A percentile compares a stretch with the other conserved stretches of the same genome.
Conservation (phyloP, 2,888 invertebrate genomes). For the Spisula subtruncata region DNA sequence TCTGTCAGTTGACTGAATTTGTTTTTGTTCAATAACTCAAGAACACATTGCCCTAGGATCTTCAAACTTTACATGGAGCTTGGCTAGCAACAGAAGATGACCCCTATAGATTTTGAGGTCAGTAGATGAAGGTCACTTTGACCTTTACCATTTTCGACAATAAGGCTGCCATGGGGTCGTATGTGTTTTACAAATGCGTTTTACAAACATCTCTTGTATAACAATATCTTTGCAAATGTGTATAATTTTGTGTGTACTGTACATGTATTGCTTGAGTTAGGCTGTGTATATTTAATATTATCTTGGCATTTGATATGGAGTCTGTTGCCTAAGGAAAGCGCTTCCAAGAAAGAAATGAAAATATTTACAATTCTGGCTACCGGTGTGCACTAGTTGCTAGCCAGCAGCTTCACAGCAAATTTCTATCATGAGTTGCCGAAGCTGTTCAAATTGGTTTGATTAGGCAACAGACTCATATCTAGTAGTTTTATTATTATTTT, state of each 20-base stretch:
- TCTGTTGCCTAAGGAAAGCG: background rate
- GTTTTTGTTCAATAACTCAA: too few relatives aligned
- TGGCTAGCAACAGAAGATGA: too few relatives aligned
- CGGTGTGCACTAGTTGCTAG: background rate
- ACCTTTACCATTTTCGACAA: too few relatives aligned
- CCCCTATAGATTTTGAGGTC: too few relatives aligned
- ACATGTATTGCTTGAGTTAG: background rate
- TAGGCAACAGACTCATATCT: background rate
- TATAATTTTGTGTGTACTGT: background rate
- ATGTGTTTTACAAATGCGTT: too few relatives aligned
- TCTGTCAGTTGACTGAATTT: too few relatives aligned
- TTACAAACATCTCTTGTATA: too few relatives aligned
- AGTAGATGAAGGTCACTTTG: too few relatives aligned
- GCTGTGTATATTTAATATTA: background rate
- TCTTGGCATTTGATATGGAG: background rate
- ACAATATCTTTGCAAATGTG: background rate
- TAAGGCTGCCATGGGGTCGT: too few relatives aligned
- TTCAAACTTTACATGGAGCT: too few relatives aligned
- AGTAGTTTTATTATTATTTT: background rate
- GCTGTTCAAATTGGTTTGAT: background rate
- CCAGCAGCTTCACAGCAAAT: background rate
- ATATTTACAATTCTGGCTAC: too few relatives aligned
- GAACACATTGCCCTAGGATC: too few relatives aligned
- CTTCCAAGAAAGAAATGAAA: background rate
- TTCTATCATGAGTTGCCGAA: background rate